These are phyloP conservation scores for Nyctalus aviator DNA, from an alignment of 2,797 vertebrate genomes.

Conservation along the genomic window DNA sequence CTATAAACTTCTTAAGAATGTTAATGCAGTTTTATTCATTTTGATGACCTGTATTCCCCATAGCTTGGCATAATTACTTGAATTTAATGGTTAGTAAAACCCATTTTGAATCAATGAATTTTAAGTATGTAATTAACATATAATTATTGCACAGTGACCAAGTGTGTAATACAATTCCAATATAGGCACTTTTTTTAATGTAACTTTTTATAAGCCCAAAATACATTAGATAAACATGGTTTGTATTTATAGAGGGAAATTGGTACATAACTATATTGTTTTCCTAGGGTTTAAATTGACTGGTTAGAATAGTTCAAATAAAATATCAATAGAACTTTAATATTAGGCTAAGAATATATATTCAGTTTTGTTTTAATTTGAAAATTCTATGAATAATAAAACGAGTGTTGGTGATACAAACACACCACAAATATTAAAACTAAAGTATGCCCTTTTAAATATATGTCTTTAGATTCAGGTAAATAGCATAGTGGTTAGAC, in stretches of 20 bases:
- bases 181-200: neutral
- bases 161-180: neutral
- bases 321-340: neutral
- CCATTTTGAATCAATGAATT: constrained; percentile 37
- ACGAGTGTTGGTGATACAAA: neutral
- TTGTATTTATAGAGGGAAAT: neutral
- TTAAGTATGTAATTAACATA: neutral
- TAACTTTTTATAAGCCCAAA: neutral
- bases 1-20: neutral
- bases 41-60: neutral
- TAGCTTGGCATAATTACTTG: neutral
- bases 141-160: neutral
- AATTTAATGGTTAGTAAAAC: constrained; percentile 28
- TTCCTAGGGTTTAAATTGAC: neutral
- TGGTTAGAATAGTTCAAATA: neutral
- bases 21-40: neutral
- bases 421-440: neutral
- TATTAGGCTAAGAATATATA: neutral
- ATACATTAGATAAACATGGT: neutral
- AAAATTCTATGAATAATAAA: constrained; percentile 19
- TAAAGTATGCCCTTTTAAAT: constrained; percentile 17
- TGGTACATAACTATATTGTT: neutral
- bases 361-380: neutral
- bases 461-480: neutral
- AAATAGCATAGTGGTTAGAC: neutral